Evolutionary conservation across 1,140 invertebrate species (phyloP), one percentile per base, ranked within the genome.

Genomic region (Bombus waltoni): DNA sequence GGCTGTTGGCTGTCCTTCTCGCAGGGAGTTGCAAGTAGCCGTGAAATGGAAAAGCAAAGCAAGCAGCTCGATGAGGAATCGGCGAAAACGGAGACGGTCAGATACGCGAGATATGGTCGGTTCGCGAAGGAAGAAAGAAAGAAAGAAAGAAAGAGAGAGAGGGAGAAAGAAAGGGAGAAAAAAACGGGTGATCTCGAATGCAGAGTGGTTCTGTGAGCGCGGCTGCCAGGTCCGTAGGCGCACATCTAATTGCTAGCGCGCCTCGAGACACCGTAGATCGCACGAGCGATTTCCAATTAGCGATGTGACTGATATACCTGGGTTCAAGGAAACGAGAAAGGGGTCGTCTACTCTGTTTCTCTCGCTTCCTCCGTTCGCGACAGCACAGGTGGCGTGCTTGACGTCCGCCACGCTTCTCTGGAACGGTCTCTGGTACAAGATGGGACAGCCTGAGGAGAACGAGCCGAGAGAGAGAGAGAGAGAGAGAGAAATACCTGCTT

Each of bases 271-370:
- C 70, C 74, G 87, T 86, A 89, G 88, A 89, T 89, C 87, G 88
- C 79, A 86, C 79, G 79, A 89, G 71, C 87, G 88, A 89, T 89
- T 89, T 89, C 87, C 87, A 89, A 89, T 89, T 89, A 89, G 83
- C 87, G 88, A 89, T 89, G 76, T 89, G 87, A 89, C 88, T 89
- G 88, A 89, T 89, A 89, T 83, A 89, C 44, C 59, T 59, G 79
- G 75, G 88, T 89, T 89, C 88, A 89, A 89, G 88, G 88, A 89
- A 88, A 89, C 88, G 38, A 78, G 88, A 89, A 89, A 89, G 70
- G 75, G 87, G 88, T 89, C 88, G 84, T 80, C 79, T 72, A 79
- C 82, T 72, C 75, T 47, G 65, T 35, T 47, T 62, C 66, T 80
- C 76, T 71, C 66, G 18, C 38, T 47, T 28, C 32, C 65, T 68